phyloP scores from a whole-genome alignment of 2,113 vertebrate species.

The Corvus cornix region DNA sequence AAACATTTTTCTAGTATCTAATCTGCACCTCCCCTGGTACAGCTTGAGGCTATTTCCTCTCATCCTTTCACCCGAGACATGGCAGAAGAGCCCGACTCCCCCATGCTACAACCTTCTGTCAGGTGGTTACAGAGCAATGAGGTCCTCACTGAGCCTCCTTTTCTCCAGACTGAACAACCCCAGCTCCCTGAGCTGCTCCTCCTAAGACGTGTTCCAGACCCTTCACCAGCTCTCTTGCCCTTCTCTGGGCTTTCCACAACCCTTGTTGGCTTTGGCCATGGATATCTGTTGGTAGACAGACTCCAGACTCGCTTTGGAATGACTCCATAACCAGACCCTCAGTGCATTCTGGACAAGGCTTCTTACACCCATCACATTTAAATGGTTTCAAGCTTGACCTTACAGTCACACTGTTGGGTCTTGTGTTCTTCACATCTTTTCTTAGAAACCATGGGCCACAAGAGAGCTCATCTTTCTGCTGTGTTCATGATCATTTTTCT shows the following conservation, averaged over 20 bases:
- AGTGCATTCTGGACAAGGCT: not conserved
- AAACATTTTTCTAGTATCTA: accelerated
- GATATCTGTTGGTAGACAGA: not conserved
- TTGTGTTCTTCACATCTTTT: not conserved
- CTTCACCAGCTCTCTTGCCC: not conserved
- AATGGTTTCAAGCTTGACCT: not conserved
- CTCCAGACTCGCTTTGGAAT: not conserved
- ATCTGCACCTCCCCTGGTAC: not conserved
- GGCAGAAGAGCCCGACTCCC: not conserved
- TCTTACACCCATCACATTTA: not conserved
- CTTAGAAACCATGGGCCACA: not conserved
- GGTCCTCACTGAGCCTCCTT: not conserved
- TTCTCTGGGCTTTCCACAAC: not conserved
- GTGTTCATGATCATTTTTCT: not conserved
- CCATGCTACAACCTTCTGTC: not conserved
- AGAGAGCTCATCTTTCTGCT: not conserved
- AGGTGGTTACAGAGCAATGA: not conserved
- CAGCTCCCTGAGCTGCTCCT: not conserved
- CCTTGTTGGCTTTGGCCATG: not conserved
- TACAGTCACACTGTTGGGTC: not conserved
- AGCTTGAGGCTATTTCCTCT: not conserved
- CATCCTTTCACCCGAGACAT: not conserved
- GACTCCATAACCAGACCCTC: not conserved
- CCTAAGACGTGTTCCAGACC: accelerated
- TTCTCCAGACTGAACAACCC: not conserved